Conservation (phyloP, 2,113 vertebrate genomes). For the Drymodes brunneopygia region DNA sequence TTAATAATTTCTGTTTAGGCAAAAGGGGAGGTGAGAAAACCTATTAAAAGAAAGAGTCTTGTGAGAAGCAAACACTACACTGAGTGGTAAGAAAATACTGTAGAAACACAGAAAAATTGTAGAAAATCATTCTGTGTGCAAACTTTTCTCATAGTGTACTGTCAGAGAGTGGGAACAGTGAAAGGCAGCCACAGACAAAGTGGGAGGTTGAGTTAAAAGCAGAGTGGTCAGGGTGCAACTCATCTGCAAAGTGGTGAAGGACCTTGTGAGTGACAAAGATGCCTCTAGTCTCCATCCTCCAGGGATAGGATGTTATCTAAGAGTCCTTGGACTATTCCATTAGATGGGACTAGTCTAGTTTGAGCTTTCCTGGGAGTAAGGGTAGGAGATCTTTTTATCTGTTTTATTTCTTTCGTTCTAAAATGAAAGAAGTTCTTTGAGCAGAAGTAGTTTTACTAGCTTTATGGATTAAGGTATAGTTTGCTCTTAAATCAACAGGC, state of each 20-base stretch:
- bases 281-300: not conserved
- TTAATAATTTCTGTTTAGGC: not conserved
- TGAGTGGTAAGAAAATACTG: not conserved
- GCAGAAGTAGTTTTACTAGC: not conserved
- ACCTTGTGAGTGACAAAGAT: not conserved
- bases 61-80: not conserved
- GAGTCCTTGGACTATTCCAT: not conserved
- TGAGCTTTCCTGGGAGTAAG: not conserved
- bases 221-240: not conserved
- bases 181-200: not conserved
- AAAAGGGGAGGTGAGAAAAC: not conserved
- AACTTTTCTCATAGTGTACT: not conserved
- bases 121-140: not conserved
- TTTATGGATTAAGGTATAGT: not conserved
- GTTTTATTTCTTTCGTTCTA: not conserved
- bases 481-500: not conserved
- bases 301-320: not conserved
- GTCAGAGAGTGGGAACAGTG: not conserved
- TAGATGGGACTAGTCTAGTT: not conserved
- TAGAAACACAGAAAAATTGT: not conserved
- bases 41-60: not conserved
- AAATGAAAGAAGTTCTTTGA: not conserved
- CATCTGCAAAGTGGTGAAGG: not conserved
- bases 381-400: not conserved
- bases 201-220: not conserved